Evolutionary conservation across 2,113 vertebrate genomes (phyloP).

Genomic region (Eulemur rufifrons): DNA sequence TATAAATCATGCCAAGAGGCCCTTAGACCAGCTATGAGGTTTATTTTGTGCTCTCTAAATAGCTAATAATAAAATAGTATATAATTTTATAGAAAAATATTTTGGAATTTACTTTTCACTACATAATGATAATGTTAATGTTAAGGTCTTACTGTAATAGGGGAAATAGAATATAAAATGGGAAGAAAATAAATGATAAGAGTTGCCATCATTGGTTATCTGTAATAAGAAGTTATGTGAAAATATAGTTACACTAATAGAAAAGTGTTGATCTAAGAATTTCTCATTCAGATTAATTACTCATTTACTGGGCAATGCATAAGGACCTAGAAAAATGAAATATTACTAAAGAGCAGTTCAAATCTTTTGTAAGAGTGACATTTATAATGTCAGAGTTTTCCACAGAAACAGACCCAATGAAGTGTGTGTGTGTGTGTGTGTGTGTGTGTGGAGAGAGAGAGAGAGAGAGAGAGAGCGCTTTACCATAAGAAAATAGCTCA

Average conservation of each 20-base stretch:
- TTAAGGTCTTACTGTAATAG: neutral
- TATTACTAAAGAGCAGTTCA: neutral
- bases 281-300: neutral
- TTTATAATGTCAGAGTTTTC: neutral
- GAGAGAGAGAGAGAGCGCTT: neutral
- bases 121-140: neutral
- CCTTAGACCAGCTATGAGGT: neutral
- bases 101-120: neutral
- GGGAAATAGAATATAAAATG: neutral
- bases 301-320: neutral
- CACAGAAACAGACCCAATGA: neutral
- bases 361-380: neutral
- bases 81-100: neutral
- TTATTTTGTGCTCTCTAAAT: neutral
- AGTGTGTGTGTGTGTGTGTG: neutral
- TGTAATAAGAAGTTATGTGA: neutral
- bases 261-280: neutral
- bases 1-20: neutral
- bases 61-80: neutral
- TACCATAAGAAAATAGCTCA: neutral
- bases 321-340: neutral
- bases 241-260: neutral
- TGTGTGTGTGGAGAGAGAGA: neutral
- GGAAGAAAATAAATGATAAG: neutral
- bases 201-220: neutral